Conservation (phyloP, 2,797 vertebrate genomes). For the Gouania willdenowi region DNA sequence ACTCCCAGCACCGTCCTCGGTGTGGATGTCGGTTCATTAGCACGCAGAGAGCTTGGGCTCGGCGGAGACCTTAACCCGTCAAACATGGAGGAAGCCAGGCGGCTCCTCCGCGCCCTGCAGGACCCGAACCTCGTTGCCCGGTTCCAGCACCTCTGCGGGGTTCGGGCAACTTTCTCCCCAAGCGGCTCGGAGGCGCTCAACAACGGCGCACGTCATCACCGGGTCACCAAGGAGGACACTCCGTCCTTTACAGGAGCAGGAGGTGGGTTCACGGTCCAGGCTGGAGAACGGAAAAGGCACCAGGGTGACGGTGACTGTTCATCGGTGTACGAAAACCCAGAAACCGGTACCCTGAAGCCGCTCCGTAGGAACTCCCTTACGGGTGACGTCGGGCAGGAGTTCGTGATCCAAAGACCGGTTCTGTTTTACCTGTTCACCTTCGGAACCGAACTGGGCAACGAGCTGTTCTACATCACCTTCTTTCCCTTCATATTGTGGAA, state of each 20-base stretch:
- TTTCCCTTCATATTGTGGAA: constrained; percentile 95
- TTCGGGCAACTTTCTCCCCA: constrained; percentile 64
- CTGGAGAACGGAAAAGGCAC: constrained; percentile 10
- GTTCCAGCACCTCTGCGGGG: constrained; percentile 88
- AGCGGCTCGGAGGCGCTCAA: constrained; percentile 6
- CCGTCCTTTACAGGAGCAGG: constrained; percentile 1
- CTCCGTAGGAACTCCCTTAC: constrained; percentile 90
- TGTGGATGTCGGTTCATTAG: constrained; percentile 19
- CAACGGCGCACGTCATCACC: constrained; percentile 45
- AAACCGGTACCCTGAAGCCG: constrained; percentile 58
- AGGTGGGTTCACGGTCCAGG: neutral
- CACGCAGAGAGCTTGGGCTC: constrained; percentile 30
- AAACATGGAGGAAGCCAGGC: constrained; percentile 48
- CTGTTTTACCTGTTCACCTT: constrained; percentile 88
- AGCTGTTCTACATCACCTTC: constrained; percentile 92
- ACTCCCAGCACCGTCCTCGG: neutral
- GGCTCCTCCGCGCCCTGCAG: constrained; percentile 68
- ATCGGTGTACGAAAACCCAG: too few species aligned
- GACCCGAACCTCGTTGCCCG: constrained; percentile 86
- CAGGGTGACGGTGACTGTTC: constrained; percentile 2
- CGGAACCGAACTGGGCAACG: constrained; percentile 94
- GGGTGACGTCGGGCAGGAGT: constrained; percentile 81
- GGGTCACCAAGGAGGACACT: neutral
- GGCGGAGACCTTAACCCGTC: neutral
- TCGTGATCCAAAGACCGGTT: constrained; percentile 79